Percentiles rank a stretch among this genome's conserved stretches.
These are phyloP conservation scores for Megastigmus dorsalis DNA, from an alignment of 2,888 invertebrate species.

Conservation along the genomic window DNA sequence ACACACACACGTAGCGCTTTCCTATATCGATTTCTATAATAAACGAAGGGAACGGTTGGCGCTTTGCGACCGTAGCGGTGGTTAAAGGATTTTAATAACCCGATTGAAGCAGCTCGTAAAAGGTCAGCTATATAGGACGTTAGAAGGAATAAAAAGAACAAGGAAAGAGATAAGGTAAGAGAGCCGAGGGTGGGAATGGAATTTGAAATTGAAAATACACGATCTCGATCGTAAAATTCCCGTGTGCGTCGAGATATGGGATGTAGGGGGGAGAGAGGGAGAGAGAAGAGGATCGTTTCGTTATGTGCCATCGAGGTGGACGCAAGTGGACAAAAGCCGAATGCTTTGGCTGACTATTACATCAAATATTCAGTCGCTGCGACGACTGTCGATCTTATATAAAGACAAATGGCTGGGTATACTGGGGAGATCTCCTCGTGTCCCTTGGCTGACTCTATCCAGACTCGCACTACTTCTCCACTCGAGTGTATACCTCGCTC, in stretches of 20 bases:
- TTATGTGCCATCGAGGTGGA: slow-evolving; percentile 27
- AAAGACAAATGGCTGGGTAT: slow-evolving; percentile 33
- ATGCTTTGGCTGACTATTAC: background rate
- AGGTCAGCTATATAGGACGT: too few species aligned
- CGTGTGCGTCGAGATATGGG: too few species aligned
- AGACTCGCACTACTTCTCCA: slow-evolving; percentile 26
- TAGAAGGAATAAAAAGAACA: background rate
- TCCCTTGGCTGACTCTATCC: slow-evolving; percentile 1
- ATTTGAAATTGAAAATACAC: background rate
- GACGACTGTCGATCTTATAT: slow-evolving; percentile 31
- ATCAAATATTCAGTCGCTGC: slow-evolving; percentile 24
- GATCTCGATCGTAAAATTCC: background rate
- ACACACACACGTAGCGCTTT: too few species aligned
- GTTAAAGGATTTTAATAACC: too few species aligned
- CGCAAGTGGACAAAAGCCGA: background rate
- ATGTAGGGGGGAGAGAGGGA: too few species aligned
- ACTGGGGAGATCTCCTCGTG: background rate
- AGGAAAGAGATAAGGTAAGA: too few species aligned
- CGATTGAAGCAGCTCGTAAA: background rate
- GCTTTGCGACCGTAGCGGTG: background rate
- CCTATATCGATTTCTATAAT: background rate
- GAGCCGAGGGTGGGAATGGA: too few species aligned
- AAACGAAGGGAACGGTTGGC: too few species aligned
- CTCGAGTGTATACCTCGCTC: background rate
- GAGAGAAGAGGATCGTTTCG: background rate